phyloP scores from a whole-genome alignment of 2,797 vertebrate genomes.

The Melanotaenia maccullochi region DNA sequence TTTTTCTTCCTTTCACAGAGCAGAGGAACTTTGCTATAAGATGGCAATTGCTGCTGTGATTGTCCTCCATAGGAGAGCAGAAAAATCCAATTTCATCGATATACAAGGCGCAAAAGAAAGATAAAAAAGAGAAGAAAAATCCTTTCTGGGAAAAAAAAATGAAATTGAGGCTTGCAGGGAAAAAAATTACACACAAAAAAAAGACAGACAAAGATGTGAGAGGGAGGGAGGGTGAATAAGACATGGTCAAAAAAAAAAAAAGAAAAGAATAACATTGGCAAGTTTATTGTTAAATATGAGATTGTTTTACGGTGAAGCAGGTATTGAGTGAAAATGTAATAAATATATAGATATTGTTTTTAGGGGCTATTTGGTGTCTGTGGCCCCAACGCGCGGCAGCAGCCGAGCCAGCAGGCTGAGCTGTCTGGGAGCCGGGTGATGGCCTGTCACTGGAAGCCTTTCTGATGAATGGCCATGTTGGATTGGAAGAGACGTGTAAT shows the following conservation, averaged over 20 bases:
- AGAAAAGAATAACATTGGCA: constrained; percentile 35
- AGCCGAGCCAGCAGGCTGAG: constrained; percentile 70
- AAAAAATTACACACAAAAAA: constrained; percentile 35
- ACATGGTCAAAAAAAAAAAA: constrained; percentile 7
- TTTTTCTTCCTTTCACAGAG: constrained; percentile 70
- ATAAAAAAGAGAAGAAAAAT: constrained; percentile 44
- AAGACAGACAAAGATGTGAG: constrained; percentile 40
- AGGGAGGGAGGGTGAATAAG: constrained; percentile 31
- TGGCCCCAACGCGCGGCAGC: constrained; percentile 67
- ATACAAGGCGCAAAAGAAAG: constrained; percentile 66
- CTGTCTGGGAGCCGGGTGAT: constrained; percentile 80
- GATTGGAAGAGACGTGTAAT: constrained; percentile 87
- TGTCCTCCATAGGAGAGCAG: constrained; percentile 71
- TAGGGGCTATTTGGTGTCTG: constrained; percentile 80
- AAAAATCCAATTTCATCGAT: constrained; percentile 80
- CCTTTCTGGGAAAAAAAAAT: constrained; percentile 36
- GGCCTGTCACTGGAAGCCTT: constrained; percentile 82
- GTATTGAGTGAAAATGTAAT: constrained; percentile 83
- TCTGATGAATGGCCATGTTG: constrained; percentile 84
- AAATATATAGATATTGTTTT: constrained; percentile 86
- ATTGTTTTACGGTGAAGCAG: constrained; percentile 81
- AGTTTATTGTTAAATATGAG: constrained; percentile 84
- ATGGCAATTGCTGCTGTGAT: constrained; percentile 76
- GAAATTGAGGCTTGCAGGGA: constrained; percentile 51
- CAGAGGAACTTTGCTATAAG: constrained; percentile 72